These are phyloP conservation scores for Uria aalge DNA, from an alignment of 2,113 vertebrate genomes.

Conservation along the genomic window DNA sequence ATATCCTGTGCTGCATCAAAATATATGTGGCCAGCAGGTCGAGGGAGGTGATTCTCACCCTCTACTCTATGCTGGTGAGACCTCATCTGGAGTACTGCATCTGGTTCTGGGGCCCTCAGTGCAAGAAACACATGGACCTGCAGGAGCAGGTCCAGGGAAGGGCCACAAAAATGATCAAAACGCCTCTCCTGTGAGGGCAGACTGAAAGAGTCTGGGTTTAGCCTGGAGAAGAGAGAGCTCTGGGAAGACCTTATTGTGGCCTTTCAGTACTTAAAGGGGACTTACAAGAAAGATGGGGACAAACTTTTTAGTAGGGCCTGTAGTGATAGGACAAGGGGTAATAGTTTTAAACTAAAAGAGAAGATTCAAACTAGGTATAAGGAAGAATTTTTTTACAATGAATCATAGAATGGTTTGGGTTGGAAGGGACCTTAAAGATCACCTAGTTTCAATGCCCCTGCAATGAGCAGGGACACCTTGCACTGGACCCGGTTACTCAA, in stretches of 20 bases:
- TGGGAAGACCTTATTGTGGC: not conserved
- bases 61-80: not conserved
- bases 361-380: not conserved
- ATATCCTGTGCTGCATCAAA: not conserved
- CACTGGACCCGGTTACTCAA: not conserved
- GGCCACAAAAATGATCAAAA: not conserved
- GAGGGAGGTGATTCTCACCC: not conserved
- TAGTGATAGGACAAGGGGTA: not conserved
- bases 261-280: not conserved
- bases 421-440: not conserved
- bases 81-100: too few species aligned
- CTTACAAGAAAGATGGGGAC: not conserved
- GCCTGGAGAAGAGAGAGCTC: not conserved
- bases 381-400: not conserved
- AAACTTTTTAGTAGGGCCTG: not conserved
- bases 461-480: not conserved
- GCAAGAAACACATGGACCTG: not conserved
- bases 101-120: accelerated
- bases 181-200: not conserved
- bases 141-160: not conserved
- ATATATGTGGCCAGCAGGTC: accelerated
- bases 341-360: not conserved
- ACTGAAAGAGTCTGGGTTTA: not conserved
- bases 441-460: not conserved
- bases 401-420: not conserved